A percentile compares a stretch with the other conserved stretches of the same genome.
phyloP scores from a whole-genome alignment of 2,797 vertebrate species.

The Pteropus rufus region DNA sequence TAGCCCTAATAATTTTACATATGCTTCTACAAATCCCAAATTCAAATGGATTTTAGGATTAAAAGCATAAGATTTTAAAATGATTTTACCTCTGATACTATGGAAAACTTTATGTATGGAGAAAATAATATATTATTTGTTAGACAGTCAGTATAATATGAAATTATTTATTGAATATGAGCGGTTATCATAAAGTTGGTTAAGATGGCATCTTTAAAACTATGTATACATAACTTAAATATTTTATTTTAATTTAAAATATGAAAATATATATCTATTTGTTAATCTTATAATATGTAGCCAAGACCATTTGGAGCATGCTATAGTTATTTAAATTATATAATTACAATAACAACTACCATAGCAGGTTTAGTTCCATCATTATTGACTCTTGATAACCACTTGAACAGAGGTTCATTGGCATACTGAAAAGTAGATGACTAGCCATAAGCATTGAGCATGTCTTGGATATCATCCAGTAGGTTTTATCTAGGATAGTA shows the following conservation, averaged over 20 bases:
- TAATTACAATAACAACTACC: neutral
- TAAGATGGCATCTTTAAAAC: neutral
- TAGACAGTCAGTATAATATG: neutral
- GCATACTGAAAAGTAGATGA: neutral
- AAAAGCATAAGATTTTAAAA: neutral
- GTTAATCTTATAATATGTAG: neutral
- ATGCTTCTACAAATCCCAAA: neutral
- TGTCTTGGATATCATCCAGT: neutral
- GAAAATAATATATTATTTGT: neutral
- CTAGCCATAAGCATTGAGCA: neutral
- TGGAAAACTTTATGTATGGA: neutral
- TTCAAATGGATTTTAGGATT: slow-evolving; percentile 21
- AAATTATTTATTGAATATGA: neutral
- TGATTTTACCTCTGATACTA: neutral
- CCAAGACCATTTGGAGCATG: neutral
- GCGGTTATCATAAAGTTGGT: slow-evolving; percentile 1
- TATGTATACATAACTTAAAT: neutral
- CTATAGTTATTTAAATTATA: neutral
- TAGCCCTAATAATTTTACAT: neutral
- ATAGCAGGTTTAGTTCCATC: neutral
- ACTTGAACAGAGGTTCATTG: neutral
- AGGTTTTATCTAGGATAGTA: neutral
- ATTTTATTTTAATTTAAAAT: slow-evolving; percentile 8
- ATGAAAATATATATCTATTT: neutral
- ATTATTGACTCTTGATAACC: neutral